Percentiles rank a stretch among this genome's conserved stretches.
These are phyloP conservation scores for Lasaia peninsularis DNA, from an alignment of 1,140 invertebrate genomes.

Conservation along the genomic window DNA sequence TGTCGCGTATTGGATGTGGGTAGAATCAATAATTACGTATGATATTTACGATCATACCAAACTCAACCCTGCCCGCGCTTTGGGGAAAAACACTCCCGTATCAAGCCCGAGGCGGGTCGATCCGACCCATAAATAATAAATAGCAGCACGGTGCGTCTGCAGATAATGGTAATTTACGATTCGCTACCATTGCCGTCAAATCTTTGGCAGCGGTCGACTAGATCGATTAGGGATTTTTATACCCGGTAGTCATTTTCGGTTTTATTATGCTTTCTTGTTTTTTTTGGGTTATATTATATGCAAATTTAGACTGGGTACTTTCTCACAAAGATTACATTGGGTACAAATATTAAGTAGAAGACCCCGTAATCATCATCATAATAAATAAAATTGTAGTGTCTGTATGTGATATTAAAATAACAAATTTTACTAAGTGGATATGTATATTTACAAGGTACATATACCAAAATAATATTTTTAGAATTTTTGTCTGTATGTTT, in stretches of 20 bases:
- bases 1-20: conserved; percentile 26
- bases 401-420: no score
- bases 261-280: not conserved
- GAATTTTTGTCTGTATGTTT: no score
- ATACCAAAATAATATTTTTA: no score
- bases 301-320: no score
- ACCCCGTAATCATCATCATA: no score
- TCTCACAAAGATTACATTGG: no score
- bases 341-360: no score
- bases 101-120: conserved; percentile 55
- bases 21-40: conserved; percentile 30
- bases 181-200: conserved; percentile 64
- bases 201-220: conserved; percentile 54
- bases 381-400: no score
- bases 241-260: conserved; percentile 3
- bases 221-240: conserved; percentile 46
- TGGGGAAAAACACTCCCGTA: conserved; percentile 52
- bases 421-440: no score
- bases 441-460: no score
- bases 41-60: conserved; percentile 25
- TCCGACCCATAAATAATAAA: conserved; percentile 77
- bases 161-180: conserved; percentile 78
- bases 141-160: conserved; percentile 69
- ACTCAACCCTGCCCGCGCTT: conserved; percentile 40
- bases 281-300: no score